Percentiles rank a stretch among this genome's conserved stretches.
phyloP scores from a whole-genome alignment of 2,113 vertebrate species.

The Tonatia bakeri region DNA sequence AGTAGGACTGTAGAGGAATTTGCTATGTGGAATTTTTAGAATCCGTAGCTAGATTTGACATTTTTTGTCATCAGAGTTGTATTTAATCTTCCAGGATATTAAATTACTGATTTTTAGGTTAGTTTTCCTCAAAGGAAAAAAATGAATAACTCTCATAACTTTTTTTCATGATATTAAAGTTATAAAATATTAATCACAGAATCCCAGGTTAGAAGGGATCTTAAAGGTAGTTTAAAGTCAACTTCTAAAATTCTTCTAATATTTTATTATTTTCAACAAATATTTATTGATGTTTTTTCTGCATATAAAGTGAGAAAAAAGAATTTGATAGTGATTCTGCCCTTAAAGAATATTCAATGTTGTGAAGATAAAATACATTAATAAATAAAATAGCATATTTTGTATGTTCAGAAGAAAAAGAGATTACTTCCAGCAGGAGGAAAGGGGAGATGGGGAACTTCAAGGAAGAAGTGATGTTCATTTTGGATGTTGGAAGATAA shows the following conservation, averaged over 20 bases:
- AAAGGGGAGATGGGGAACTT: background rate
- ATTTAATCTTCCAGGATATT: background rate
- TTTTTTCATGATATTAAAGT: background rate
- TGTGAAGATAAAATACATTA: background rate
- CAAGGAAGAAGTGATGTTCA: background rate
- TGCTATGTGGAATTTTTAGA: background rate
- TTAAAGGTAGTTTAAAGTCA: background rate
- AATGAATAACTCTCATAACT: background rate
- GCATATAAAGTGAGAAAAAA: background rate
- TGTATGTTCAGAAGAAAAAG: constrained; percentile 4
- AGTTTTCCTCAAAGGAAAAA: background rate
- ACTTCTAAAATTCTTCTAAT: constrained; percentile 6
- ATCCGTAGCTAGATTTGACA: background rate
- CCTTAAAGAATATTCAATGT: background rate
- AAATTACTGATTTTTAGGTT: background rate
- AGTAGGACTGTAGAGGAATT: background rate
- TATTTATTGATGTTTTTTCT: constrained; percentile 4
- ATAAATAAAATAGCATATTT: background rate
- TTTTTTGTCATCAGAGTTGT: background rate
- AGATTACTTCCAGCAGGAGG: background rate
- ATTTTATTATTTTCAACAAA: constrained; percentile 16
- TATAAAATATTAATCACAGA: background rate
- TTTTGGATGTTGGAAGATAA: background rate
- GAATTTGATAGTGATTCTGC: background rate
- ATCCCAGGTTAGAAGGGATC: background rate